Evolutionary conservation across 2,888 invertebrate species (phyloP), one percentile per base, ranked within the genome.

Genomic region (Pseudococcus jackbeardsleyi): DNA sequence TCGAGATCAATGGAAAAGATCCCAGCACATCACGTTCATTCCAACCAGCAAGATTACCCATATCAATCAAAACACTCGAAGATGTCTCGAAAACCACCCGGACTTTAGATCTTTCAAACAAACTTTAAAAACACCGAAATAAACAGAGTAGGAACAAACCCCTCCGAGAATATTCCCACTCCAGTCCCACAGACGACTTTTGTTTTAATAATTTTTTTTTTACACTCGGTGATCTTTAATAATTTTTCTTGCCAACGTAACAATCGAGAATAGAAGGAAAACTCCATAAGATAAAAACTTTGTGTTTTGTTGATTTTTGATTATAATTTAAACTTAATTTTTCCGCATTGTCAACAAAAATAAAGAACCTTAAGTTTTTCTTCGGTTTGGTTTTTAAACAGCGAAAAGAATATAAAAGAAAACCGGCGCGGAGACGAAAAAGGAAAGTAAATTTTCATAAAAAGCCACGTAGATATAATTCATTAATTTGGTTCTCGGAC

Each of bases 341-440:
- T 82, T 82, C 79, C 79, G 79, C 79, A 46, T 82, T 82, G 79
- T 82, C 79, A 82, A 82, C 79, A 82, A 82, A 82, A 82, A 82
- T 46, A 82, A 82, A 82, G 79, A 82, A 82, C 79, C 33, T 33
- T 26, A 33, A 42, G 79, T 46, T 82, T 82, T 82, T 9, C 46
- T 42, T n/a, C n/a, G 79, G 39, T 46, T 82, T 39, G 33, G 39
- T 77, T 77, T 77, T 39, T 77, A 77, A 77, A 77, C 39, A 39
- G n/a, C 39, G 39, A 77, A 42, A 77, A 77, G 33, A 33, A 42
- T 77, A 22, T 22, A 22, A 64, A 64, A 42, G 39, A 77, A 77
- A n/a, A 39, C 15, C 11, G 39, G 39, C 39, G n/a, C 1, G 26
- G 26, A 33, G 77, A 64, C 17, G 64, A 22, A 33, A 26, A 72